Base-by-base conservation (phyloP, 2,888 invertebrate genomes). In the Drosophila merina region DNA sequence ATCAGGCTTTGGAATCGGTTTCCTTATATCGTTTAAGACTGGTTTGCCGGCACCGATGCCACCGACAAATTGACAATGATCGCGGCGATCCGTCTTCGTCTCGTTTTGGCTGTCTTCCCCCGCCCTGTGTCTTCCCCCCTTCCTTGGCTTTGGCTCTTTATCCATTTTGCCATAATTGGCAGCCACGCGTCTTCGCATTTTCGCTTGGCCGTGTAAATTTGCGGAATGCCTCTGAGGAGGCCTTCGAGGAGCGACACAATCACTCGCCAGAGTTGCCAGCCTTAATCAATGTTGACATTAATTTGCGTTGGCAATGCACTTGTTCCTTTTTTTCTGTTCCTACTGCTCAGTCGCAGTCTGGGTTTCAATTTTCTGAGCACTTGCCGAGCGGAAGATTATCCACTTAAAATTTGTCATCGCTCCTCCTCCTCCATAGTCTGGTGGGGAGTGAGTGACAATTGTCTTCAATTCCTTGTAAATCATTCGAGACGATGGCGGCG, bases 201-300 rank as follows among this genome's bases (percentile, higher is more conserved):
- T 60, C 60, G 60, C 60, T 60, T 60, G 60, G 64, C 66, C 64
- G 60, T 62, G 60, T 64, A 64, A 62, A 64, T 62, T 64, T 64
- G 66, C 40, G 60, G 60, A 62, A 70, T 68, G 47, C 9, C 49
- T 55, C 49, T 72, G 45, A 57, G 72, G 54, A 36, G 50, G 31
- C 49, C n/a, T 66, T 48, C n/a, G 20, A 28, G 49, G 36, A 33
- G 42, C 12, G 2, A n/a, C 49, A 66, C 28, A 44, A 55, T 68
- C 51, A 45, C 54, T 55, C 40, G 48, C 58, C 44, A 74, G 47
- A 57, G 67, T 66, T 51, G 74, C 74, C 50, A 36, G 73, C 66
- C 85, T 86, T 88, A 88, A 88, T 88, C 85, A 89, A 82, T 76
- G 88, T 88, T 89, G 88, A 89, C 88, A 88, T 88, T 88, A 82